Evolutionary conservation across 2,113 vertebrate genomes (phyloP).

Genomic region (Heterotis niloticus): DNA sequence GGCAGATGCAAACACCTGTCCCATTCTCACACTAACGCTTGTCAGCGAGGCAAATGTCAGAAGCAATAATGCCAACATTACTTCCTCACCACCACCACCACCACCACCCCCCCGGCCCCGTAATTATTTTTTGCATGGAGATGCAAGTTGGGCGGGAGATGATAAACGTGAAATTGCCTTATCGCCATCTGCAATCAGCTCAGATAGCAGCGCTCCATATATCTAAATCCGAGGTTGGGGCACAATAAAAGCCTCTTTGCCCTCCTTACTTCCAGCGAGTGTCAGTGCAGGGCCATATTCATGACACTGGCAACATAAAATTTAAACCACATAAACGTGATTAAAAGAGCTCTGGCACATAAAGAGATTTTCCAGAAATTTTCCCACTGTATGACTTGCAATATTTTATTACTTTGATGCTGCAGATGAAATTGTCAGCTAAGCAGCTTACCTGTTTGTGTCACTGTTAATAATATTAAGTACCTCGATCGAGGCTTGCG

Average conservation of each 20-base stretch:
- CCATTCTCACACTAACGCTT: too few species aligned
- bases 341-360: background rate
- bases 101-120: too few species aligned
- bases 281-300: background rate
- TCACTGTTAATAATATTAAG: too few species aligned
- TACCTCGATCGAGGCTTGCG: too few species aligned
- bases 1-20: slow-evolving; percentile 1
- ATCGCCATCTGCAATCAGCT: slow-evolving; percentile 45
- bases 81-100: background rate
- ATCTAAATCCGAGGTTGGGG: slow-evolving; percentile 40
- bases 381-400: too few species aligned
- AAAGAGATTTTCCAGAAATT: background rate
- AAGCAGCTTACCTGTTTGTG: too few species aligned
- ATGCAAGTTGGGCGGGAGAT: background rate
- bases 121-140: slow-evolving; percentile 27
- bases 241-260: slow-evolving; percentile 37
- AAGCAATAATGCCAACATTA: slow-evolving; percentile 23
- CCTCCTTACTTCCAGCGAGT: background rate
- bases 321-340: background rate
- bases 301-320: background rate
- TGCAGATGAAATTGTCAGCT: too few species aligned
- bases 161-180: slow-evolving; percentile 42
- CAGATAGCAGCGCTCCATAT: slow-evolving; percentile 47
- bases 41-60: background rate
- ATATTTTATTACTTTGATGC: too few species aligned